Base-by-base conservation (phyloP, 2,113 vertebrate species). In the Oncorhynchus gorbuscha region DNA sequence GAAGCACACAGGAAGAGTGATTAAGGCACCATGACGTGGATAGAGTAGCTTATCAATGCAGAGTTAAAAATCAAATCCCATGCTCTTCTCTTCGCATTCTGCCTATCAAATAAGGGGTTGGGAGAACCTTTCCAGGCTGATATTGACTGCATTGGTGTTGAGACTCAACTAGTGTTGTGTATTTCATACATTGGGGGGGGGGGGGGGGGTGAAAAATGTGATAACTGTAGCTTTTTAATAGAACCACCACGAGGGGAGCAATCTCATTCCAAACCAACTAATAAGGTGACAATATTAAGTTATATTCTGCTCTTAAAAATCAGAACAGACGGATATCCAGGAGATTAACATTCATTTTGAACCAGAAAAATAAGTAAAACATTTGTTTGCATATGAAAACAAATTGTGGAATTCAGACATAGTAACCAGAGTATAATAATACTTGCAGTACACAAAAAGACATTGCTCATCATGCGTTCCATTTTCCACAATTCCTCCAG, bases 11-110 rank as follows among this genome's bases (percentile, higher is more conserved):
- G 91, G 75, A 74, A 80, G 84, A 92, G 87, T 92, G 92, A 91
- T 87, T 97, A 97, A 97, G 96, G 96, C 96, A 96, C 95, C 93
- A 88, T 93, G 89, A 94, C 87, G 89, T 90, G 91, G 93, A 91
- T 92, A 93, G 92, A 90, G 91, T 92, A 94, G 93, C 91, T 93
- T 91, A 91, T 90, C 91, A 87, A 93, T 92, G 91, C 87, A 90
- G 89, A 80, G 14, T 51, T 51, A 88, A 3, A 8, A 73, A 73
- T 67, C 59, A 76, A 66, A 39, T 39, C 77, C 49, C 39, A 55
- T 68, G 69, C 67, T 71, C 70, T 35, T 35, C 49, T 51, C 58
- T 61, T 14, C 49, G 64, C 22, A 67, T 73, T 75, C 79, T 79
- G 74, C 16, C 49, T 28, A 30, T 22, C 59, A 72, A 26, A 3